These are phyloP conservation scores for Agrochola lota DNA, from an alignment of 2,888 invertebrate genomes.

Conservation along the genomic window DNA sequence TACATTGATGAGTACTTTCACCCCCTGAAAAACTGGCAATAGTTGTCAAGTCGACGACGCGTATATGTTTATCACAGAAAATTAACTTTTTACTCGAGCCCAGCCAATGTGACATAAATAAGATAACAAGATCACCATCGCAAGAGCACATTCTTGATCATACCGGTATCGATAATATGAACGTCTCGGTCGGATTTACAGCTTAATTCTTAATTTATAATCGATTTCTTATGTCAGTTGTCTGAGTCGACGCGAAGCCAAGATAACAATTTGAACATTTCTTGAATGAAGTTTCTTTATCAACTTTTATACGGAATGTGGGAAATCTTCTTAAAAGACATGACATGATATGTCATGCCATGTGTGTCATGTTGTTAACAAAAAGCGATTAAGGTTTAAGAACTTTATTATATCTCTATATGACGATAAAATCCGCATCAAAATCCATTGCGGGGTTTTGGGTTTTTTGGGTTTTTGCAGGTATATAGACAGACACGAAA, in stretches of 20 bases:
- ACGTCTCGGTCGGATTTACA: neutral
- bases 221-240: constrained; percentile 3
- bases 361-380: neutral
- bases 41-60: neutral
- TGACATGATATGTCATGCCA: no score
- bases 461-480: neutral
- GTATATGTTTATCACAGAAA: constrained; percentile 1
- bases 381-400: neutral
- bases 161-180: constrained; percentile 37
- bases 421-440: neutral
- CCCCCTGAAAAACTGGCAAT: neutral
- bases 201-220: constrained; percentile 3
- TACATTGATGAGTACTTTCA: neutral
- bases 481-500: no score
- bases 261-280: neutral
- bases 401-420: neutral
- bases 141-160: constrained; percentile 25
- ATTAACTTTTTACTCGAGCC: neutral
- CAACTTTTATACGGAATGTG: neutral
- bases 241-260: neutral
- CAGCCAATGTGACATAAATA: neutral
- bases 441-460: neutral
- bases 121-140: constrained; percentile 8
- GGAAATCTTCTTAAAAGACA: neutral
- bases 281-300: constrained; percentile 6